Conservation (phyloP, 2,797 vertebrate genomes). For the Helarctos malayanus region DNA sequence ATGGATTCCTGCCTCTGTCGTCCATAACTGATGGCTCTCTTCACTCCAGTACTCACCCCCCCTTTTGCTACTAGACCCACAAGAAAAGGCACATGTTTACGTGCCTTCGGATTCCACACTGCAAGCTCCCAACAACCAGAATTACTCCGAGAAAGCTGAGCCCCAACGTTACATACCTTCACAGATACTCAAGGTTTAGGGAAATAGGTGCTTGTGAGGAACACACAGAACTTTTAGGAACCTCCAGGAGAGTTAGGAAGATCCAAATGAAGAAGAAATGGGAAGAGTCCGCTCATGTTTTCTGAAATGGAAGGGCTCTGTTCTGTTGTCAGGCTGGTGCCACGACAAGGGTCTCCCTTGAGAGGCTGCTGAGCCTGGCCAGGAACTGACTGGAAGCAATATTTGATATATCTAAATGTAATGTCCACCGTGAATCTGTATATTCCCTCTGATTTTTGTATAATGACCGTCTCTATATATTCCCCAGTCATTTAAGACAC, state of each 20-base stretch:
- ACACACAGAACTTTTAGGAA: background rate
- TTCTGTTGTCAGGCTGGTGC: fast-evolving
- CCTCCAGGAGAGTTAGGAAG: background rate
- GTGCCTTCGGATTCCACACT: background rate
- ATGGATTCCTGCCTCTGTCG: background rate
- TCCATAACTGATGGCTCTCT: no score
- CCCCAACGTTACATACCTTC: background rate
- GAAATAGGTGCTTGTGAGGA: background rate
- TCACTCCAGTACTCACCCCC: no score
- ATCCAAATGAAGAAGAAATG: background rate
- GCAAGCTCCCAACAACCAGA: background rate
- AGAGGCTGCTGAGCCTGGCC: background rate
- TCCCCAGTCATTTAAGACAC: background rate
- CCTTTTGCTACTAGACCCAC: background rate
- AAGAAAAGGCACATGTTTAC: background rate
- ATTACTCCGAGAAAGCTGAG: background rate
- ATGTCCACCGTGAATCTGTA: background rate
- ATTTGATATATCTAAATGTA: background rate
- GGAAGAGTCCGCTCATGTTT: background rate
- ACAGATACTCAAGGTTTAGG: background rate
- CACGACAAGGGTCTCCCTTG: background rate
- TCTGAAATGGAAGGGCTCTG: background rate
- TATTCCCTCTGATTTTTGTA: background rate
- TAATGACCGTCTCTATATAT: background rate
- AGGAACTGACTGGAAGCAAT: background rate